Evolutionary conservation across 2,113 vertebrate species (phyloP), one percentile per base, ranked within the genome.

Genomic region (Dasyornis broadbenti): DNA sequence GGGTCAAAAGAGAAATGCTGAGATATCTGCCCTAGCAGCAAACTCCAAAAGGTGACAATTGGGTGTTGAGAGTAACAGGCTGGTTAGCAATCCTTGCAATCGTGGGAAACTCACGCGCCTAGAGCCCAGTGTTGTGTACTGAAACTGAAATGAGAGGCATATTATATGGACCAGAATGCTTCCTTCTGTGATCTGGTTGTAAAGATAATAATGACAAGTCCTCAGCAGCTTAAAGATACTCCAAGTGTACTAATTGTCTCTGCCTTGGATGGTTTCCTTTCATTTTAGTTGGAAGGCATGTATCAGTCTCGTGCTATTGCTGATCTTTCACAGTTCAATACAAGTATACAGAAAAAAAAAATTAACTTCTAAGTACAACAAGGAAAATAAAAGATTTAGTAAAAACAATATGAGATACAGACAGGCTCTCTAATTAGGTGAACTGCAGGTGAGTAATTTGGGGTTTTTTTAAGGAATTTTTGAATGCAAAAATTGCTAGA

Each of bases 51-150:
- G 6, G 44, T 76, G 53, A 3, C 7, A 33, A 1, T 14, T 53
- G 56, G 11, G 28, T 65, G 15, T 27, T 37, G 40, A 86, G 64
- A 30, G 10, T 17, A 52, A 60, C 50, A 77, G 14, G 31, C 17
- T 84, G 60, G 22, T 63, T 28, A 53, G 20, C 9, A 33, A 35
- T 5, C 45, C 66, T 64, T 72, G 70, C 28, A 44, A 2, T 26
- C 0, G 0, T 15, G 47, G 35, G 42, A 80, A 80, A 40, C 7
- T 18, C 31, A 5, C 22, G 24, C 68, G 33, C 37, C 44, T 83
- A 27, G 12, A 47, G 10, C 22, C 40, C 59, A 42, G 27, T 5
- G 13, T 30, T 44, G 13, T 21, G 39, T 26, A 24, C 17, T 42
- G 42, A 50, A 50, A 45, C 8, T 24, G 24, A 70, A 70, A 77